phyloP scores from a whole-genome alignment of 2,888 invertebrate genomes.

The Apodemia mormo region DNA sequence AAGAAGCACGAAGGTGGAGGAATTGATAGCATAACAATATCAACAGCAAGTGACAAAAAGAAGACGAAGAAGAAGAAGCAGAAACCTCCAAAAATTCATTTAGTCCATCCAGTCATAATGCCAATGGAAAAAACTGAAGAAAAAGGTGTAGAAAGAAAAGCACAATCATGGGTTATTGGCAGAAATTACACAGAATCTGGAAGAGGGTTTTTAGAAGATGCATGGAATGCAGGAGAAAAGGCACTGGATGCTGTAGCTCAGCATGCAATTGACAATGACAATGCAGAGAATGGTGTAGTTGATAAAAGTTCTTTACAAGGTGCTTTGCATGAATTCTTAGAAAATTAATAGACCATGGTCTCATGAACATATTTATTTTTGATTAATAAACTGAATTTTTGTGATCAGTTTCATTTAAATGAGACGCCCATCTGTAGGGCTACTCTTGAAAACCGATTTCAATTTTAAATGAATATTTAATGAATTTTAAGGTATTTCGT shows the following conservation, averaged over 20 bases:
- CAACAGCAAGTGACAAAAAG: slow-evolving; percentile 57
- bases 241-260: slow-evolving; percentile 62
- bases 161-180: slow-evolving; percentile 67
- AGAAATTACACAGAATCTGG: slow-evolving; percentile 39
- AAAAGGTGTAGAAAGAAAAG: slow-evolving; percentile 61
- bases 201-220: slow-evolving; percentile 53
- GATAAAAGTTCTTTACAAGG: slow-evolving; percentile 67
- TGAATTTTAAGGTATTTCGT: no score
- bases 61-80: slow-evolving; percentile 65
- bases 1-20: slow-evolving; percentile 60
- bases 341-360: no score
- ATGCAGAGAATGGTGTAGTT: slow-evolving; percentile 58
- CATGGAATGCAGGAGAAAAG: slow-evolving; percentile 61
- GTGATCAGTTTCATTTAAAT: no score
- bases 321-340: slow-evolving; percentile 41
- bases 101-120: slow-evolving; percentile 60
- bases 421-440: no score
- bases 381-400: no score
- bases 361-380: no score
- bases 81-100: slow-evolving; percentile 67
- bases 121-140: slow-evolving; percentile 51
- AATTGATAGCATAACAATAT: slow-evolving; percentile 70
- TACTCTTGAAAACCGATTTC: no score
- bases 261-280: slow-evolving; percentile 61
- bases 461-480: no score